Evolutionary conservation across 2,888 invertebrate species (phyloP).

Genomic region (Clostera curtula): DNA sequence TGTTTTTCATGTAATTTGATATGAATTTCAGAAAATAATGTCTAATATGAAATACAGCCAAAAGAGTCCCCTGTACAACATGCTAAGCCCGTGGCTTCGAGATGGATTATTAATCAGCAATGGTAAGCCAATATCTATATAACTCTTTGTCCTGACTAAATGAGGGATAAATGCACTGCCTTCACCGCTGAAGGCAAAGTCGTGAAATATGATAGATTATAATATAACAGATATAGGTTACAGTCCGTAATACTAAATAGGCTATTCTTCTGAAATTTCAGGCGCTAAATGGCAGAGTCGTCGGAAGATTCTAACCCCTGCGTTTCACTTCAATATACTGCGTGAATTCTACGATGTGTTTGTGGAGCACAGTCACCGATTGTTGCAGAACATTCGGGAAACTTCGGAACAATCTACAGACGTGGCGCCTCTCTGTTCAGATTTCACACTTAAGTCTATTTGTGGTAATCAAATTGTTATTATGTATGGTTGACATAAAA

Average conservation of each 20-base stretch:
- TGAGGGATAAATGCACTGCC: too few species aligned
- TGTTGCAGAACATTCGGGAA: slow-evolving; percentile 39
- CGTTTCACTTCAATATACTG: slow-evolving; percentile 78
- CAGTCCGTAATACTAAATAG: too few species aligned
- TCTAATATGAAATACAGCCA: slow-evolving; percentile 61
- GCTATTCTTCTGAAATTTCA: slow-evolving; percentile 20
- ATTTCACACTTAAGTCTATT: slow-evolving; percentile 74
- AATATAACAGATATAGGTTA: too few species aligned
- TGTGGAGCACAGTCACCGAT: slow-evolving; percentile 47
- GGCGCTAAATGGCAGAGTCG: slow-evolving; percentile 75
- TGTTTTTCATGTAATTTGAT: background rate
- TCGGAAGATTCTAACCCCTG: slow-evolving; percentile 76
- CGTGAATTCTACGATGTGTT: slow-evolving; percentile 48
- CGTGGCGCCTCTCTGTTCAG: slow-evolving; percentile 70
- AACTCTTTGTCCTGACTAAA: too few species aligned
- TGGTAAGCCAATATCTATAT: slow-evolving; percentile 24
- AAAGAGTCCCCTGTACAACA: slow-evolving; percentile 64
- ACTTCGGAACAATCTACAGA: slow-evolving; percentile 42
- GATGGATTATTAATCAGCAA: slow-evolving; percentile 68
- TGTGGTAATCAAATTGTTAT: slow-evolving; percentile 64
- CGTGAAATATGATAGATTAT: too few species aligned
- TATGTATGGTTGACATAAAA: background rate
- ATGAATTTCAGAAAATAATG: slow-evolving; percentile 52
- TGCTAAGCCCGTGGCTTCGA: slow-evolving; percentile 67
- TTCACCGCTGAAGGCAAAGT: too few species aligned